These are phyloP conservation scores for Drosophila recens DNA, from an alignment of 2,888 invertebrate species.

Conservation along the genomic window DNA sequence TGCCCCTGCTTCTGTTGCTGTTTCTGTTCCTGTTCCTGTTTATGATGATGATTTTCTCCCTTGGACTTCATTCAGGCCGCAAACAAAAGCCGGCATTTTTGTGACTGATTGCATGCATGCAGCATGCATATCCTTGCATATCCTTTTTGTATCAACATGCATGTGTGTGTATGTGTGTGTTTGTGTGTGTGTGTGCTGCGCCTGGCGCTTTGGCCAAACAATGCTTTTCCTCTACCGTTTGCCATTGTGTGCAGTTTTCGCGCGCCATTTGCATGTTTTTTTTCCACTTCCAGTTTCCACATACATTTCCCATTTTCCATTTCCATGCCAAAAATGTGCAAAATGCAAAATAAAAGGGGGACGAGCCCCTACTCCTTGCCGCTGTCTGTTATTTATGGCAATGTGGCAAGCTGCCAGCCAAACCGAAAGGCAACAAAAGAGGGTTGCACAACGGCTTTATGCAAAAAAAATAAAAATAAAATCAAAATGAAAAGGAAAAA, in stretches of 20 bases:
- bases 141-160: constrained; percentile 52
- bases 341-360: constrained; percentile 64
- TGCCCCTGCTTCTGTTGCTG: constrained; percentile 44
- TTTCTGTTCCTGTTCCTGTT: constrained; percentile 19
- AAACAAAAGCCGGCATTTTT: constrained; percentile 76
- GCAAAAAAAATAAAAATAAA: constrained; percentile 26
- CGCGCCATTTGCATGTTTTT: constrained; percentile 77
- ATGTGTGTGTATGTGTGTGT: constrained; percentile 28
- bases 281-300: constrained; percentile 50
- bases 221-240: constrained; percentile 52
- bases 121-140: constrained; percentile 67
- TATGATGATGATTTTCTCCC: constrained; percentile 64
- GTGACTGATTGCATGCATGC: constrained; percentile 78
- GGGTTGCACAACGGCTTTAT: constrained; percentile 44
- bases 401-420: constrained; percentile 56
- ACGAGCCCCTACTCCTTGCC: constrained; percentile 29
- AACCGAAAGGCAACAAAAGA: constrained; percentile 30
- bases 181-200: constrained; percentile 31
- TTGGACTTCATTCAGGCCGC: constrained; percentile 71
- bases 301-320: constrained; percentile 50
- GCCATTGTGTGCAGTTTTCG: constrained; percentile 57
- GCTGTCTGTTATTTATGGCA: constrained; percentile 53
- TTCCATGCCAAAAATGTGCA: constrained; percentile 61
- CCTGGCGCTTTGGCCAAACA: constrained; percentile 71
- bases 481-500: neutral